phyloP scores from a whole-genome alignment of 2,797 vertebrate genomes.

The Anguilla obscura region DNA sequence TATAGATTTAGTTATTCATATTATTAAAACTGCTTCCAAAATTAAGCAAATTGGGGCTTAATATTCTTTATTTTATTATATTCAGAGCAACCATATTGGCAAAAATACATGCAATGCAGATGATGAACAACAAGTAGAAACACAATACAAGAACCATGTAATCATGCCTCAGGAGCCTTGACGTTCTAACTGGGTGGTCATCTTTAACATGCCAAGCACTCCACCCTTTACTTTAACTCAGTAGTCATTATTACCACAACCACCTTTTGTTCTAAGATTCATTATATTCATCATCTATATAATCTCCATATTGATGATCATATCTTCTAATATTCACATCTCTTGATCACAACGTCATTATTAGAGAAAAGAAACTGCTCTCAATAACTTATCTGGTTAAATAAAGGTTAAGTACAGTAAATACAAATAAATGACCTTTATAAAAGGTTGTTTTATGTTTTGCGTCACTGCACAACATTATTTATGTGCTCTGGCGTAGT shows the following conservation, averaged over 20 bases:
- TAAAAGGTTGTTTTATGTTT: not conserved
- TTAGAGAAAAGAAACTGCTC: not conserved
- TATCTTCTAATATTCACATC: not conserved
- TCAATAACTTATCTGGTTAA: not conserved
- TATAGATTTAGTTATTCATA: not conserved
- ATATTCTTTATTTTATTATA: too few relatives aligned
- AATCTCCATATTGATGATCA: not conserved
- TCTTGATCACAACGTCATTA: not conserved
- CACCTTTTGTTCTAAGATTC: not conserved
- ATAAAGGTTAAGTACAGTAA: not conserved
- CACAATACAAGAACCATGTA: too few relatives aligned
- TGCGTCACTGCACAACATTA: not conserved
- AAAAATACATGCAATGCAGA: too few relatives aligned
- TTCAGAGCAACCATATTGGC: too few relatives aligned
- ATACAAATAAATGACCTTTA: not conserved
- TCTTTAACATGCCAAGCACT: not conserved
- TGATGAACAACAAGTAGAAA: too few relatives aligned
- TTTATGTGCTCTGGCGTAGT: not conserved
- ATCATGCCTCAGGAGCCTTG: not conserved
- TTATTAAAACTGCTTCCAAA: not conserved
- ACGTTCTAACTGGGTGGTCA: not conserved
- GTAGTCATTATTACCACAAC: not conserved
- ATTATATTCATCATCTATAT: not conserved
- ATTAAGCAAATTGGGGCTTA: not conserved
- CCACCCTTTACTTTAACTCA: not conserved